Conservation (phyloP, 2,797 vertebrate genomes). For the Lates japonicus region DNA sequence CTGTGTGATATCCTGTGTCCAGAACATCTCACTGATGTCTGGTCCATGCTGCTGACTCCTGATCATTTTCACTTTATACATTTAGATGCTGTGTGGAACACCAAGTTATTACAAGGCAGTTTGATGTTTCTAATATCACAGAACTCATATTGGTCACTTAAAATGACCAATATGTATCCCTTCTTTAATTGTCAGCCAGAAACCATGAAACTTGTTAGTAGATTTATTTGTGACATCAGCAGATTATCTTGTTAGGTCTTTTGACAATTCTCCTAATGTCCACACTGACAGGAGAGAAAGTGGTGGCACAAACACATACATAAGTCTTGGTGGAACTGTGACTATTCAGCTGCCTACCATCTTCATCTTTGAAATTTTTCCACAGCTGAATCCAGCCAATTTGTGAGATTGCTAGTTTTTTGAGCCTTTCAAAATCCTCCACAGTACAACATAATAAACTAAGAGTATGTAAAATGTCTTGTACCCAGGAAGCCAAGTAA, state of each 20-base stretch:
- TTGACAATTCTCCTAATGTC: neutral
- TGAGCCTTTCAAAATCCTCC: too few species aligned
- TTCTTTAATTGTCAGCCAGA: neutral
- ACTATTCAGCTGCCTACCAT: neutral
- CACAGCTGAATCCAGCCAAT: too few species aligned
- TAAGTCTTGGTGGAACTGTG: neutral
- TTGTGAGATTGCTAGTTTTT: neutral
- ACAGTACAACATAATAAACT: neutral
- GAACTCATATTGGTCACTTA: neutral
- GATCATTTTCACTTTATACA: too few species aligned
- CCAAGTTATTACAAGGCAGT: too few species aligned
- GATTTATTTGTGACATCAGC: neutral
- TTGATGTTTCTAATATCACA: too few species aligned
- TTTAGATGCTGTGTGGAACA: too few species aligned
- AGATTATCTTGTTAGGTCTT: neutral
- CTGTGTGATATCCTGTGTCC: too few species aligned
- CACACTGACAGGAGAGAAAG: neutral
- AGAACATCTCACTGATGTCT: neutral
- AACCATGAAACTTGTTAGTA: neutral
- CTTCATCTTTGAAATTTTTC: neutral
- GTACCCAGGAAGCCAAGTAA: too few species aligned
- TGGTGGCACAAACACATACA: neutral
- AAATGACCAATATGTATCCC: neutral
- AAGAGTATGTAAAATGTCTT: too few species aligned
- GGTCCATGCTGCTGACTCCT: too few species aligned